Base-by-base conservation (phyloP, 2,797 vertebrate genomes). In the Chaenodraco wilsoni region DNA sequence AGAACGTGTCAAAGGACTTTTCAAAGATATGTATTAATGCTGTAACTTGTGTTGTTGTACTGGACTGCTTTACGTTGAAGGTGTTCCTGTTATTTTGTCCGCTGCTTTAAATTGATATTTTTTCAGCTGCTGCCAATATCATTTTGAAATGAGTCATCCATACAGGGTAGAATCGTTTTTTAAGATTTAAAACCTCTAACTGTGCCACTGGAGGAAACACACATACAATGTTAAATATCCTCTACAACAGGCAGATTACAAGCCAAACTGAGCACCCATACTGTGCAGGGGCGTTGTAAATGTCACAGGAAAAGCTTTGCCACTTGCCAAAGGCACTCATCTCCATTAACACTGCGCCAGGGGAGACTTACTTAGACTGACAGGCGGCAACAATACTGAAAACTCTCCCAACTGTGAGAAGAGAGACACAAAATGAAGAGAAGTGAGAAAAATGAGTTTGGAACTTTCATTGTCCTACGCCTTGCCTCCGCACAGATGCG, bases 371-470 rank as follows among this genome's bases (percentile, higher is more conserved):
- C 84, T 89, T 73, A 84, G 82, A 89, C 90, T 89, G 90, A 93
- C 88, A 88, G 84, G 85, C 76, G 51, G 86, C 87, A 87, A 89
- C 82, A 85, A 89, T 65, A 84, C 72, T 65, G 80, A 86, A 89
- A 89, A 87, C 83, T 89, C 91, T 83, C 84, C 79, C 74, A 83
- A 90, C 87, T 87, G 85, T 83, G 89, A 84, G 86, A 87, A 82
- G 86, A 90, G 86, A 88, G 69, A 84, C 67, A 77, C 76, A 69
- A 80, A 90, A 88, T 87, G 86, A 87, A 86, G 85, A 81, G 85
- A 95, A 95, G 93, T 88, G 90, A 96, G 94, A 97, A 94, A 95
- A 96, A 97, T 89, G 92, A 95, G 92, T 93, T 79, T 77, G 87
- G 90, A 96, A 95, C 95, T 95, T 95, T 92, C 93, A 92, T 94